A percentile compares a stretch with the other conserved stretches of the same genome.
These are phyloP conservation scores for Cheilosia vulpina DNA, from an alignment of 2,888 invertebrate species.

Conservation along the genomic window DNA sequence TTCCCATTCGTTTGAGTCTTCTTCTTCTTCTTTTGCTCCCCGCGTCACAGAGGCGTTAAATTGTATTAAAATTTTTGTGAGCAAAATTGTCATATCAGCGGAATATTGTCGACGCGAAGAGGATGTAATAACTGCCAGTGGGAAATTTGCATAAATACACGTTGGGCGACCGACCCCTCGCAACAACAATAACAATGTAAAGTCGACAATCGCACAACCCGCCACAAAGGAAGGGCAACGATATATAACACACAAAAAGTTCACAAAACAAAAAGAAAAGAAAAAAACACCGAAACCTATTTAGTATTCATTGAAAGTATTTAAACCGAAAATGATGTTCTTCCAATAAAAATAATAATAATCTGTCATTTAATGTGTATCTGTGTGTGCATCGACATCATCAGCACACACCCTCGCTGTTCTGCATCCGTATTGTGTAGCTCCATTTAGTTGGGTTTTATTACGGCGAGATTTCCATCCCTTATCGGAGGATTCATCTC, in stretches of 20 bases:
- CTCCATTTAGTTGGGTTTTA: constrained; percentile 26
- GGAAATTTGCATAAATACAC: constrained; percentile 66
- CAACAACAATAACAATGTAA: constrained; percentile 34
- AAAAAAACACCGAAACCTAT: constrained; percentile 52
- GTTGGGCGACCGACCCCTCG: constrained; percentile 14
- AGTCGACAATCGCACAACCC: constrained; percentile 25
- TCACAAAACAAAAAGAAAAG: constrained; percentile 10
- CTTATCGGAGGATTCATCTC: constrained; percentile 68
- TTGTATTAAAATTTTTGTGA: constrained; percentile 68
- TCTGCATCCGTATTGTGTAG: constrained; percentile 66
- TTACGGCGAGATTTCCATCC: constrained; percentile 76
- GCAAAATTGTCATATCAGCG: constrained; percentile 73
- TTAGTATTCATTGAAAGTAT: constrained; percentile 75
- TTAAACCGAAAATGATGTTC: constrained; percentile 74
- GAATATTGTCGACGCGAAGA: constrained; percentile 21
- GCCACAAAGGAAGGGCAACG: constrained; percentile 7
- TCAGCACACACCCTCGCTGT: constrained; percentile 30
- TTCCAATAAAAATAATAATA: constrained; percentile 75
- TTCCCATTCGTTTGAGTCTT: constrained; percentile 62
- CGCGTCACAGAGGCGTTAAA: constrained; percentile 72
- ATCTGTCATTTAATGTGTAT: constrained; percentile 74
- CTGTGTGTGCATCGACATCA: constrained; percentile 49
- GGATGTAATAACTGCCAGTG: constrained; percentile 51
- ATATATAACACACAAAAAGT: constrained; percentile 3
- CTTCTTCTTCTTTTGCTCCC: constrained; percentile 34